Conservation (phyloP, 2,888 invertebrate genomes). For the Tanypteryx hageni region DNA sequence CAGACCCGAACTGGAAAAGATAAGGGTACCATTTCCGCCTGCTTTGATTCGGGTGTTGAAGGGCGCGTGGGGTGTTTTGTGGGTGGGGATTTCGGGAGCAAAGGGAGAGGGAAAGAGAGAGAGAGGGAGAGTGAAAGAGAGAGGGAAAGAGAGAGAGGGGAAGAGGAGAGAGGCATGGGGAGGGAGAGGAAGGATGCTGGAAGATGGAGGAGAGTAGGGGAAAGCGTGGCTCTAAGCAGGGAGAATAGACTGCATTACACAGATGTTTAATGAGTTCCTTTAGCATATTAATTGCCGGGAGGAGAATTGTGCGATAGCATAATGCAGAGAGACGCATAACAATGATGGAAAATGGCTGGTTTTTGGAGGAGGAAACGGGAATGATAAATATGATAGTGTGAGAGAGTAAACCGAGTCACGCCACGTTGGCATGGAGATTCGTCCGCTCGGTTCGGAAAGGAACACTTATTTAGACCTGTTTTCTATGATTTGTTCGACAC, state of each 20-base stretch:
- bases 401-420: neutral
- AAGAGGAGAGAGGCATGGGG: neutral
- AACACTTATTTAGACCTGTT: neutral
- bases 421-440: neutral
- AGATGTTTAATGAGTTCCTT: slow-evolving; percentile 46
- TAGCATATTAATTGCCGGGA: neutral
- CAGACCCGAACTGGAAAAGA: slow-evolving; percentile 7
- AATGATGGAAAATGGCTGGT: neutral
- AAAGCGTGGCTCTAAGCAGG: neutral
- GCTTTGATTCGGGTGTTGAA: slow-evolving; percentile 8
- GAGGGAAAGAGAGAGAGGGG: neutral
- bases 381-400: neutral
- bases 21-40: slow-evolving; percentile 32
- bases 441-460: neutral
- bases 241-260: neutral
- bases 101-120: slow-evolving; percentile 66
- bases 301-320: neutral
- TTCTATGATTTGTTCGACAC: neutral
- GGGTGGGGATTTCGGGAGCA: neutral
- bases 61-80: neutral
- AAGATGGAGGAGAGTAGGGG: neutral
- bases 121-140: neutral
- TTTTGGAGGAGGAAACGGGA: neutral
- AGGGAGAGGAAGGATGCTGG: neutral
- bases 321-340: slow-evolving; percentile 1